These are phyloP conservation scores for Geotrypetes seraphini DNA, from an alignment of 2,797 vertebrate species.

Conservation along the genomic window DNA sequence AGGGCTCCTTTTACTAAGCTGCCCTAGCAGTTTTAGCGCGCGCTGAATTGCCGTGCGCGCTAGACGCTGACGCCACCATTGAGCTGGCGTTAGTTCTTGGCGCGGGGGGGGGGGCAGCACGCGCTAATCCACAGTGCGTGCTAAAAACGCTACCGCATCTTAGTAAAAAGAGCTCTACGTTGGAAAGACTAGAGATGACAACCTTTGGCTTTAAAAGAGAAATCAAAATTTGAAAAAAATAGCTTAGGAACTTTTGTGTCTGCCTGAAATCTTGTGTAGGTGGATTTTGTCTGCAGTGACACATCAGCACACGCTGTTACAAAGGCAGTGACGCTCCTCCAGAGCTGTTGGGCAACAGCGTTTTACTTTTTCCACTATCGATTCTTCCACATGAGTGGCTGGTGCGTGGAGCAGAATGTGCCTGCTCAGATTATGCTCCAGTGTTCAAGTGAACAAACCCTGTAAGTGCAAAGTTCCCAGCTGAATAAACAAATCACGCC, in stretches of 20 bases:
- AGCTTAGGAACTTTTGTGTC: constrained; percentile 5
- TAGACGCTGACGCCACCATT: too few species aligned
- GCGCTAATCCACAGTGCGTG: too few species aligned
- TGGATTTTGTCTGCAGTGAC: constrained; percentile 20
- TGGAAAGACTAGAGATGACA: too few species aligned
- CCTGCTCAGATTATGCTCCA: constrained; percentile 29
- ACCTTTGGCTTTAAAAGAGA: constrained; percentile 15
- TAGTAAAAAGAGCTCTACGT: too few species aligned
- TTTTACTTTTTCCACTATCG: constrained; percentile 30
- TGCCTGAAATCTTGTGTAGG: not conserved
- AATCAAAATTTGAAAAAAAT: not conserved
- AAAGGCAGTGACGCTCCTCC: constrained; percentile 15
- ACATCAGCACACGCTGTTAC: constrained; percentile 2
- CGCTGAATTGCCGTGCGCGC: too few species aligned
- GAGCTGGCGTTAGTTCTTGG: too few species aligned
- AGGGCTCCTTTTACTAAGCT: too few species aligned
- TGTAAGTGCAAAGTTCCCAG: too few species aligned
- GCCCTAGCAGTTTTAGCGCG: too few species aligned
- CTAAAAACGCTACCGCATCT: too few species aligned
- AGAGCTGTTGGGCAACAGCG: constrained; percentile 23
- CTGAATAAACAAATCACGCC: too few species aligned
- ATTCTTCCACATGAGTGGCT: constrained; percentile 34
- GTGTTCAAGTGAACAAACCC: constrained; percentile 8
- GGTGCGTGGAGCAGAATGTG: constrained; percentile 25
- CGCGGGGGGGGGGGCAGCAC: too few species aligned